phyloP scores from a whole-genome alignment of 2,113 vertebrate species.

The Solea senegalensis region DNA sequence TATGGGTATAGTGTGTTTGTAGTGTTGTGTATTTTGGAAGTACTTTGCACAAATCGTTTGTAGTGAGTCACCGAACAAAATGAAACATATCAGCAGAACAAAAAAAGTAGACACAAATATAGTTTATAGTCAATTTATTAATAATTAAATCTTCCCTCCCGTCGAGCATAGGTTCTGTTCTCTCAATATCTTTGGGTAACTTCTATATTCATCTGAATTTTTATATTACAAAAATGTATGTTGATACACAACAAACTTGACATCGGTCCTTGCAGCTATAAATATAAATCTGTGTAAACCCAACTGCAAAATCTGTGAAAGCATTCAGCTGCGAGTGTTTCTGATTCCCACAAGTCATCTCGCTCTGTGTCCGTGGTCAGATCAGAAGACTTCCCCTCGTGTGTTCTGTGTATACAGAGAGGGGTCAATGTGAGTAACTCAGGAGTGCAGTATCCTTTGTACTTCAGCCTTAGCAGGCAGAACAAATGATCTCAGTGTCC shows the following conservation, averaged over 20 bases:
- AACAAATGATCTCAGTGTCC: slow-evolving; percentile 38
- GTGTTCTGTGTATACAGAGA: slow-evolving; percentile 24
- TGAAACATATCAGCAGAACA: background rate
- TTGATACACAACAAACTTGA: slow-evolving; percentile 7
- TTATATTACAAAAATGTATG: slow-evolving; percentile 47
- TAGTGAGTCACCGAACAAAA: background rate
- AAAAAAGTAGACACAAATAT: slow-evolving; percentile 21
- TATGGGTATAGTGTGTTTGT: slow-evolving; percentile 24
- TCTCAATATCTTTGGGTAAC: slow-evolving; percentile 47
- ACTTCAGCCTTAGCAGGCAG: slow-evolving; percentile 37
- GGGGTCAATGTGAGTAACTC: slow-evolving; percentile 33
- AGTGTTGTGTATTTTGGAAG: slow-evolving; percentile 22
- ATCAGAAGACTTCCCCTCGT: slow-evolving; percentile 37
- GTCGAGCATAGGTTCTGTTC: slow-evolving; percentile 23
- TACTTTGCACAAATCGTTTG: background rate
- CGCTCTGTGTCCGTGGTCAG: slow-evolving; percentile 8
- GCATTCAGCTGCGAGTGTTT: background rate
- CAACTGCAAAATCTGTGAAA: slow-evolving; percentile 23
- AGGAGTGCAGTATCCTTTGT: slow-evolving; percentile 54
- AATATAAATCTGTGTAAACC: slow-evolving; percentile 43
- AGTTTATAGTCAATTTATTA: slow-evolving; percentile 53
- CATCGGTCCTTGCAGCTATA: slow-evolving; percentile 42
- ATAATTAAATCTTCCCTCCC: slow-evolving; percentile 27
- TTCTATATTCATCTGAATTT: slow-evolving; percentile 31
- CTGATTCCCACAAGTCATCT: slow-evolving; percentile 26